Base-by-base conservation (phyloP, 2,797 vertebrate genomes). In the Acridotheres tristis region DNA sequence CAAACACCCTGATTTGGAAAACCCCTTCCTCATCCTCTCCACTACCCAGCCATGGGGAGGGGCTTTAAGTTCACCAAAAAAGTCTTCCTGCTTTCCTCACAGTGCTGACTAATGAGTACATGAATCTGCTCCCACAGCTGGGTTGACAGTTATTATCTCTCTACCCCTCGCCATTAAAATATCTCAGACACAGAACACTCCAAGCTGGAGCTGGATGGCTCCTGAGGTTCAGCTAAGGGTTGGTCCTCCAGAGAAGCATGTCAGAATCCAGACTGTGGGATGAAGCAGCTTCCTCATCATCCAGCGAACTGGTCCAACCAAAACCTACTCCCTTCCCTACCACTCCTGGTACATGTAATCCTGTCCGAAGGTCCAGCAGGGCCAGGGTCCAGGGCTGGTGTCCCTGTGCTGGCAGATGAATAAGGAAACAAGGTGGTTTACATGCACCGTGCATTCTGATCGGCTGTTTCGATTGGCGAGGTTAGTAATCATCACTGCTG, bases 401-500 rank as follows among this genome's bases (percentile, higher is more conserved):
- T 42, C 51, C 38, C 61, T 63, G 73, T 5, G 50, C 90, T 16
- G 57, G 75, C 78, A 96, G 85, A 83, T 54, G 78, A 87, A 53
- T 38, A 29, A 79, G 87, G 76, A 90, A 91, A 88, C 27, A 65
- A 65, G 84, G 57, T 45, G 5, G 43, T 95, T 94, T 30, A 90
- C 96, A 97, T 97, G 97, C 97, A 96, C 43, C 34, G 42, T 43
- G 67, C 45, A 11, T 69, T 80, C 42, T 34, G 94, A 95, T 91
- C 42, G 2, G 85, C 87, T 45, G 48, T 40, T 72, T 69, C 17
- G 9, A 83, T 36, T 88, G 84, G 72, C 40, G 0, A 50, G 91
- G 97, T 98, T 97, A 98, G 97, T 98, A 89, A 82, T 94, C 45
- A 85, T 91, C 48, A 74, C 89, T 53, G 83, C 93, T 85, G 91